Evolutionary conservation across 2,113 vertebrate species (phyloP), one percentile per base, ranked within the genome.

Genomic region (Cyprinodon tularosa): DNA sequence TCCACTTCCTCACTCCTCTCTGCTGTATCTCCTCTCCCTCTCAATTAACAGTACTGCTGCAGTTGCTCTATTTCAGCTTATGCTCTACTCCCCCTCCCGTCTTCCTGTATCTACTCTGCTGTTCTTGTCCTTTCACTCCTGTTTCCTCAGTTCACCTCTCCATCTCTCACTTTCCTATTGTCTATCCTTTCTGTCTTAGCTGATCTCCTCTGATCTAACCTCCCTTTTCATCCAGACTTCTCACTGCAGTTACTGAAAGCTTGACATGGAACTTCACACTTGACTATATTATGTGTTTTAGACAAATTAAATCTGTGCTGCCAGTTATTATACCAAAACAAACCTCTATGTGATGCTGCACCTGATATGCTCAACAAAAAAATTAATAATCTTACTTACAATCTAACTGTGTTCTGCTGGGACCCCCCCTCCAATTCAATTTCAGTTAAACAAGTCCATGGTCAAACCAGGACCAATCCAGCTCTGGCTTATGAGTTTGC

Each of bases 201-300:
- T 82, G 69, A 82, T 87, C 85, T 84, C 68, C 68, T 84, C 77
- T 83, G 76, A 81, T 81, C 72, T 83, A 11, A 77, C 70, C 4
- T 64, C 61, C 50, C 66, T 50, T 44, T 73, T 37, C 64, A 22
- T 44, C 6, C 15, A 74, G 72, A 81, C 67, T 81, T 76, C 81
- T 76, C 69, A 36, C 65, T 80, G 68, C 76, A 79, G 78, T 82
- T 75, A 87, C 85, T 78, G 74, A 80, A 68, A 78, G 64, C 73
- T 13, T 68, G 65, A 76, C 69, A 74, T 66, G 11, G 22, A 68
- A 74, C 66, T 68, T 83, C 71, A 77, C 60, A 66, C 44, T n/a
- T 65, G 38, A 53, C 83, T 71, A 60, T n/a, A 12, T 72, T 78
- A 73, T 81, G 76, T 87, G 17, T 82, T 89, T 84, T 76, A 72